These are phyloP conservation scores for Zaprionus gabonicus DNA, from an alignment of 1,140 invertebrate species.

Conservation along the genomic window DNA sequence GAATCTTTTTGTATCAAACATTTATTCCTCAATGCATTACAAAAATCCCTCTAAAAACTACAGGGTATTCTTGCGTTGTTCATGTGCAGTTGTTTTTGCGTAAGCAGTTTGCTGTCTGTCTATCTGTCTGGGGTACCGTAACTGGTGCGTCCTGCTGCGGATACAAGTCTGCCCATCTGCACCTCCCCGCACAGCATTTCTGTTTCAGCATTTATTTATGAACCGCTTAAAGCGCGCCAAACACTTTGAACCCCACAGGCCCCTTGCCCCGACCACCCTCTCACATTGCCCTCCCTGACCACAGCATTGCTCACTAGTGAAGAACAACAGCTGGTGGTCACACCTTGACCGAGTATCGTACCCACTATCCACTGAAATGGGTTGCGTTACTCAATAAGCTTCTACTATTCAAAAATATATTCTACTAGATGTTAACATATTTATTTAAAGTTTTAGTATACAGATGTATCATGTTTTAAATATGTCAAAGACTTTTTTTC, in stretches of 20 bases:
- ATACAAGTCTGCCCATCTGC: slow-evolving; percentile 13
- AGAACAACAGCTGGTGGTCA: slow-evolving; percentile 53
- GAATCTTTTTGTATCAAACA: no score
- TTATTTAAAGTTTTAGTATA: no score
- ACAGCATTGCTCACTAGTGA: slow-evolving; percentile 29
- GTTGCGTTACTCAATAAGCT: background rate
- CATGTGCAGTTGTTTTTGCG: background rate
- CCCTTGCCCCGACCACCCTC: background rate
- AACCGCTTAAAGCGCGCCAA: slow-evolving; percentile 77
- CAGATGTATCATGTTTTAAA: no score
- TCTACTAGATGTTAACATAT: no score
- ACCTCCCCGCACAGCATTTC: slow-evolving; percentile 69
- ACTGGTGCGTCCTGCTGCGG: slow-evolving; percentile 31
- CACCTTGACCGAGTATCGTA: slow-evolving; percentile 39
- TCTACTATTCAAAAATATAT: background rate
- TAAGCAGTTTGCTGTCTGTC: slow-evolving; percentile 3
- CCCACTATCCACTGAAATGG: background rate
- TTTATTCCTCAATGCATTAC: background rate
- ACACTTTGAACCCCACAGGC: slow-evolving; percentile 72
- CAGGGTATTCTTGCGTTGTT: background rate
- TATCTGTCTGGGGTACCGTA: slow-evolving; percentile 26
- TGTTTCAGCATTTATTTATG: slow-evolving; percentile 82
- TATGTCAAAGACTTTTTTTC: no score
- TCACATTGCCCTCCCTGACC: slow-evolving; percentile 10
- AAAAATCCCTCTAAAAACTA: background rate